Evolutionary conservation across 2,797 vertebrate genomes (phyloP).

Genomic region (Valencia hispanica): DNA sequence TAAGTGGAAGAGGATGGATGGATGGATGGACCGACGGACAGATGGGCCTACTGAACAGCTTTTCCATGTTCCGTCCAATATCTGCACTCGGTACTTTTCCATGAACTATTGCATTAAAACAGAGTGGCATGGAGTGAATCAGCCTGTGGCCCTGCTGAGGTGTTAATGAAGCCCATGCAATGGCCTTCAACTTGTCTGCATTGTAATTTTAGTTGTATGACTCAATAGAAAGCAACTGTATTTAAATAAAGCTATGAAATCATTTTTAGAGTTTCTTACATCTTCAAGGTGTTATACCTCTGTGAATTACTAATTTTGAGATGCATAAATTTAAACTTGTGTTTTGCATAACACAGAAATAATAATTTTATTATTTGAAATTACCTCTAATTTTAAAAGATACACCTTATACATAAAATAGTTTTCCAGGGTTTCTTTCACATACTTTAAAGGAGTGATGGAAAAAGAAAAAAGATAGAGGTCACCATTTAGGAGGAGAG

Average conservation of each 20-base stretch:
- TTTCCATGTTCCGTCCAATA: background rate
- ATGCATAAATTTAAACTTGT: background rate
- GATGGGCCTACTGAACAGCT: background rate
- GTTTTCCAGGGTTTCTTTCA: background rate
- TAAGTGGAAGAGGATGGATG: no score
- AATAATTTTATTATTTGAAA: background rate
- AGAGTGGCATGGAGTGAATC: background rate
- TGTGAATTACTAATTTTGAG: background rate
- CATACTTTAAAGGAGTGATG: conserved; percentile 21
- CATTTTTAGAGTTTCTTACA: background rate
- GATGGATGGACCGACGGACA: no score
- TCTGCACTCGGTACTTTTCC: background rate
- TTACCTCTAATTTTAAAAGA: background rate
- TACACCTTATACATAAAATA: background rate
- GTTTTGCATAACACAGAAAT: background rate
- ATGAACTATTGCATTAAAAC: background rate
- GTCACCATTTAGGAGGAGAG: conserved; percentile 26
- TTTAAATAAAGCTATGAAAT: background rate
- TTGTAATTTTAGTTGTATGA: background rate
- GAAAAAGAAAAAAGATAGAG: conserved; percentile 7
- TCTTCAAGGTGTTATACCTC: background rate
- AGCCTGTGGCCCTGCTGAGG: background rate
- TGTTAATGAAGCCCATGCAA: background rate
- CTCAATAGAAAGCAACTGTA: background rate
- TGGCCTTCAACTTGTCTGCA: background rate